Base-by-base conservation (phyloP, 1,140 invertebrate species). In the Scaptomyza graminum region DNA sequence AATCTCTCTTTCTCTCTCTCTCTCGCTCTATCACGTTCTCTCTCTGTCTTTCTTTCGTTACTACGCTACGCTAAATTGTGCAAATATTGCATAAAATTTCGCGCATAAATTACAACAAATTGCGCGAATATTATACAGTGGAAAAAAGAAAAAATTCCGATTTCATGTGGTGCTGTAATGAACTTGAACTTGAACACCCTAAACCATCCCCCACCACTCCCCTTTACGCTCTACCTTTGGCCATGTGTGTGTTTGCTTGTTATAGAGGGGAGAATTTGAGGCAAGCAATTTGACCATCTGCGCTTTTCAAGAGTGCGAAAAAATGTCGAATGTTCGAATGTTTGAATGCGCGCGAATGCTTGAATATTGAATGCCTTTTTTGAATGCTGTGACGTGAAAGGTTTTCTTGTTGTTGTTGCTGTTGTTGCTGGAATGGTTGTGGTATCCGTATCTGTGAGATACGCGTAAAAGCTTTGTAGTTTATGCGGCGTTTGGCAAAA, bases 391-490 rank as follows among this genome's bases (percentile, higher is more conserved):
- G 73, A 65, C 64, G 77, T 74, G 65, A 78, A 62, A 66, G 71
- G 65, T 59, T 62, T 77, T 25, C 18, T 47, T 63, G 59, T 43
- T 31, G 61, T 13, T 37, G 22, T 13, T 37, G 59, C n/a, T 47
- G 25, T 44, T 61, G 39, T 12, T 51, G 22, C 37, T 61, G 28
- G 4, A 31, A 44, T 11, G 34, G 39, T 15, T 44, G 25, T n/a
- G 47, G 31, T 84, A 72, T 72, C 64, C 44, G 70, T 85, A 77
- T 84, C 76, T 80, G 47, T 56, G 59, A 87, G 82, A 85, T 87
- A 85, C 74, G 71, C 71, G 82, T 87, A 87, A 87, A 82, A 87
- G 82, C 82, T 87, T 87, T 87, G 82, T 87, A 78, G 82, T 82
- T 85, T 85, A 81, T 81, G 73, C 69, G 64, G 34, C 57, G 50